Base-by-base conservation (phyloP, 2,113 vertebrate species). In the Climacteris rufus region DNA sequence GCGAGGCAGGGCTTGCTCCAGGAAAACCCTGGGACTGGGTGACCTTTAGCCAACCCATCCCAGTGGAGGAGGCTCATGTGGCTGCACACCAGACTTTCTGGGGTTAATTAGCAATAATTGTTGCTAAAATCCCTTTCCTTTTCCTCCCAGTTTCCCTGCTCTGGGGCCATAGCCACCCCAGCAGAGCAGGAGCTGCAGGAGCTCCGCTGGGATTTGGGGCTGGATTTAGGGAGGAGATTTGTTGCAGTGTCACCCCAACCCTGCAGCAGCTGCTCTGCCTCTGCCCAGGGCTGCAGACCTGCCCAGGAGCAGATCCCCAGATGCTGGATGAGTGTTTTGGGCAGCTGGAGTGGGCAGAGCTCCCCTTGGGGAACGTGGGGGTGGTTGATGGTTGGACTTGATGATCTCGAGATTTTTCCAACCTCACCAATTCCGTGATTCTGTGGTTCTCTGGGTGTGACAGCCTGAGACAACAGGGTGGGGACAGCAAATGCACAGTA, bases 351-450 rank as follows among this genome's bases (percentile, higher is more conserved):
- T 1, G 17, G 50, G n/a, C 50, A 74, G n/a, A 70, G 57, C 19
- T 80, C 37, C 40, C n/a, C 1, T 19, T 10, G 71, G 6, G 17
- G 13, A 50, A 9, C 1, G 0, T 5, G 61, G 10, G 30, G 52
- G 3, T 40, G 50, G 40, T 4, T 16, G 9, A 37, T 47, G 40
- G 28, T n/a, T 20, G 47, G 12, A 20, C 17, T n/a, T 23, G 33
- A 13, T 39, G 56, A 7, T 19, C 63, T 21, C 5, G 65, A 63
- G 65, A 10, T 33, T 71, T 35, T 35, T 14, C 57, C n/a, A 54
- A 5, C 65, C 39, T 30, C 11, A 4, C 19, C 8, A 13, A 39
- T n/a, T 31, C 27, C 31, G 65, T 30, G 56, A 24, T 45, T 61
- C 28, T 61, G n/a, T n/a, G n/a, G n/a, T n/a, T n/a, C n/a, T n/a